A percentile compares a stretch with the other conserved stretches of the same genome.
Evolutionary conservation across 2,888 invertebrate species (phyloP).

Genomic region (Acrocera orbiculus): DNA sequence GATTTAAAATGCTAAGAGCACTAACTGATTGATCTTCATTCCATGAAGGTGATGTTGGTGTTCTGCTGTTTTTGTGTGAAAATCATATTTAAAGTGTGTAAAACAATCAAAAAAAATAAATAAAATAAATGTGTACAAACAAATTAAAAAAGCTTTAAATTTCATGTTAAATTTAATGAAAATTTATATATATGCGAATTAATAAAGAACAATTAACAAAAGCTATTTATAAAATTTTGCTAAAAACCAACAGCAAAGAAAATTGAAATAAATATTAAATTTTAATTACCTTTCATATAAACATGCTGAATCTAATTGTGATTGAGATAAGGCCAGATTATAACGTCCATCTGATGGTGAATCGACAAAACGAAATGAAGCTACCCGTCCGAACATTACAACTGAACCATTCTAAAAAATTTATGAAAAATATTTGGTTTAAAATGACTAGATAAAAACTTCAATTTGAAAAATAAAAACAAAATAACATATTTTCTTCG

Average conservation of each 20-base stretch:
- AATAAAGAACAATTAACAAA: not conserved
- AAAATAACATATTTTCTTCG: no score
- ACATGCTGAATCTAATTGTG: conserved; percentile 55
- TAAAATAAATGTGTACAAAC: not conserved
- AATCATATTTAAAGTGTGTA: no score
- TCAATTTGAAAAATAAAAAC: no score
- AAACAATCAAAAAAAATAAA: not conserved
- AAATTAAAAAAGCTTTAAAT: not conserved
- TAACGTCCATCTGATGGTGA: conserved; percentile 64
- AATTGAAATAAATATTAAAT: no score
- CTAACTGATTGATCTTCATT: no score
- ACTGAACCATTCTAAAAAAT: conserved; percentile 57
- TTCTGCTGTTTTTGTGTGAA: conserved; percentile 19
- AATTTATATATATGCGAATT: no score
- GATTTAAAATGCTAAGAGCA: no score
- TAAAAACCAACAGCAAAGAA: no score
- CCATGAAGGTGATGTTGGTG: conserved; percentile 30
- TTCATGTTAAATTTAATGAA: no score
- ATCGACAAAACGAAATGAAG: conserved; percentile 72
- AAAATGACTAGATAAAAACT: no score
- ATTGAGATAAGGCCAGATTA: conserved; percentile 56
- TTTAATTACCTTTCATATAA: conserved; percentile 60
- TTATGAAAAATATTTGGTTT: no score
- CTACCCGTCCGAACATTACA: conserved; percentile 71
- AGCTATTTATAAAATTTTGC: no score